These are phyloP conservation scores for Pempheris klunzingeri DNA, from an alignment of 2,797 vertebrate species.

Conservation along the genomic window DNA sequence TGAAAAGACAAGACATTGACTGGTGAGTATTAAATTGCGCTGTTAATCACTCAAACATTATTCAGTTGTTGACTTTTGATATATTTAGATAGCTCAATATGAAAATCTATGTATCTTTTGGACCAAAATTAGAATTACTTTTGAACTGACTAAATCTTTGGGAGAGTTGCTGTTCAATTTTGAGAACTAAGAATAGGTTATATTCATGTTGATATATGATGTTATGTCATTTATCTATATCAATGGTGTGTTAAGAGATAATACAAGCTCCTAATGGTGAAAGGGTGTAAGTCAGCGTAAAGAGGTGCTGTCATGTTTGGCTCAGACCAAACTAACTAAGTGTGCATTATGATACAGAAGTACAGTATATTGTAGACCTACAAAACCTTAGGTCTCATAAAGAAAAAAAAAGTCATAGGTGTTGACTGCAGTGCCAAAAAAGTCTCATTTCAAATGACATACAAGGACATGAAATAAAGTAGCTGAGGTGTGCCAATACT, in stretches of 20 bases:
- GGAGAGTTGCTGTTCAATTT: not conserved
- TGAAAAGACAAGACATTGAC: slow-evolving; percentile 57
- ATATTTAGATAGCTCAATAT: slow-evolving; percentile 38
- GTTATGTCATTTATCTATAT: not conserved
- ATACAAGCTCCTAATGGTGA: not conserved
- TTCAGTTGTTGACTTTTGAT: slow-evolving; percentile 42
- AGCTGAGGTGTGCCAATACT: not conserved
- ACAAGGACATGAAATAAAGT: not conserved
- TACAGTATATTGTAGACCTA: not conserved
- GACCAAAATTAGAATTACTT: slow-evolving; percentile 7
- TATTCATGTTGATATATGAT: not conserved
- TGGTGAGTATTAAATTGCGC: slow-evolving; percentile 55
- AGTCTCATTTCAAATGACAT: not conserved
- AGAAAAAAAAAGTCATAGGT: too few species aligned
- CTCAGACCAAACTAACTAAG: not conserved
- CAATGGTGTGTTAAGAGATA: not conserved
- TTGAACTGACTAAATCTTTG: slow-evolving; percentile 6
- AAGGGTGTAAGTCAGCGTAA: not conserved
- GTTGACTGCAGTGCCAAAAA: too few species aligned
- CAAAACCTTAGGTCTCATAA: not conserved
- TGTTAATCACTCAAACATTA: slow-evolving; percentile 56
- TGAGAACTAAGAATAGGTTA: not conserved
- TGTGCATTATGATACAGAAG: not conserved
- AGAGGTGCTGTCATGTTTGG: not conserved
- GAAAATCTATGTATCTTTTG: slow-evolving; percentile 30